Conservation (phyloP, 2,888 invertebrate genomes). For the Hermaeophaga mercurialis region DNA sequence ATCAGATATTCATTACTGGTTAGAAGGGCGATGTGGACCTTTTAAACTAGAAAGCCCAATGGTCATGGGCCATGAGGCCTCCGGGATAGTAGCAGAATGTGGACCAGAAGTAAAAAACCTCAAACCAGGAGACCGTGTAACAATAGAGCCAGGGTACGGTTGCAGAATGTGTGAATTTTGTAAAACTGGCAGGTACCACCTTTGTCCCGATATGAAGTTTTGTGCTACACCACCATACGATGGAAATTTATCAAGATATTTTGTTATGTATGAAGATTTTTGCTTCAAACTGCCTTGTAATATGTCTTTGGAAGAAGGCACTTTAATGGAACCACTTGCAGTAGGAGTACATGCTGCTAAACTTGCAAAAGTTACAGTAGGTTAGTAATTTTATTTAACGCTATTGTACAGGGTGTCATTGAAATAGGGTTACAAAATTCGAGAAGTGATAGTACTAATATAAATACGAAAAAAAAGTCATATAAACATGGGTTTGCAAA, state of each 20-base stretch:
- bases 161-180: conserved; percentile 85
- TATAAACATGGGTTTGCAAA: too few species aligned
- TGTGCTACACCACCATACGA: conserved; percentile 93
- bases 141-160: conserved; percentile 90
- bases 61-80: conserved; percentile 89
- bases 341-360: conserved; percentile 61
- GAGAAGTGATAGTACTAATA: too few species aligned
- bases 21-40: conserved; percentile 81
- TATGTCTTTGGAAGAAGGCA: conserved; percentile 90
- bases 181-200: conserved; percentile 86
- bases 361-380: conserved; percentile 70
- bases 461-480: too few species aligned
- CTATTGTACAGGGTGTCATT: too few species aligned
- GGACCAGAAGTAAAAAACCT: conserved; percentile 71
- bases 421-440: too few species aligned
- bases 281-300: conserved; percentile 88
- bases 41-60: conserved; percentile 86
- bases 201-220: conserved; percentile 85
- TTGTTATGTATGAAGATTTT: conserved; percentile 88
- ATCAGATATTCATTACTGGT: conserved; percentile 91
- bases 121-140: conserved; percentile 81
- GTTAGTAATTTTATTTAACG: neutral
- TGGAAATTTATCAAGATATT: conserved; percentile 85
- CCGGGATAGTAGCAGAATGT: conserved; percentile 77
- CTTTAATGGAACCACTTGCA: conserved; percentile 59